Conservation (phyloP, 2,888 invertebrate genomes). For the Andrena fulva region DNA sequence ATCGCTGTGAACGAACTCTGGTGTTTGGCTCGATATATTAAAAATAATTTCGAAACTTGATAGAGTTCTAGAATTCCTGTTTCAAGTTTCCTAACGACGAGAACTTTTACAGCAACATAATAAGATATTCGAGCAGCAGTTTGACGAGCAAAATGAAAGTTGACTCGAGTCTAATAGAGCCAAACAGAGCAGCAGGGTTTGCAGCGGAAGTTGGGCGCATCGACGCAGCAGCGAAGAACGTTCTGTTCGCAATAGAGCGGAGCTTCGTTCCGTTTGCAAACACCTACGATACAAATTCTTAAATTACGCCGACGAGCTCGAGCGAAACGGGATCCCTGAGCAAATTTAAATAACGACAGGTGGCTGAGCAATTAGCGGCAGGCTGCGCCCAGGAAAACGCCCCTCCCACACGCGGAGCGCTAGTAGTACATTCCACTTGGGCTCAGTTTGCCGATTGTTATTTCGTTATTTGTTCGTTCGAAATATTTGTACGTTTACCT, state of each 20-base stretch:
- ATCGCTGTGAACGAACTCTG: too few species aligned
- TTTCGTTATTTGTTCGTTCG: constrained; percentile 32
- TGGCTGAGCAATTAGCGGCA: constrained; percentile 69
- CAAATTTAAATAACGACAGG: constrained; percentile 65
- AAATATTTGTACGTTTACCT: neutral
- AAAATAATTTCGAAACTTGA: too few species aligned
- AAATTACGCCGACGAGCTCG: constrained; percentile 45
- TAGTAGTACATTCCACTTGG: constrained; percentile 32
- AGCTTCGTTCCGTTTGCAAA: constrained; percentile 22
- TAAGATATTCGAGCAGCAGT: neutral
- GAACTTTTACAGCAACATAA: too few species aligned
- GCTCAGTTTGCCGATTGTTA: constrained; percentile 54
- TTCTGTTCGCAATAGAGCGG: neutral
- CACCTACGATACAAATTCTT: constrained; percentile 40
- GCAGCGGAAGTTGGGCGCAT: constrained; percentile 2
- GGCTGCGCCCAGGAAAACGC: constrained; percentile 70
- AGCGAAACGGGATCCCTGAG: constrained; percentile 54
- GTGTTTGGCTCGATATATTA: too few species aligned
- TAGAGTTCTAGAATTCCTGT: too few species aligned
- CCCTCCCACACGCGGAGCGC: constrained; percentile 58
- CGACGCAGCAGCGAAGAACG: neutral
- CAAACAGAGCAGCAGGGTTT: neutral
- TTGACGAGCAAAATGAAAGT: constrained; percentile 1
- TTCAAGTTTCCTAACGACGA: too few species aligned
- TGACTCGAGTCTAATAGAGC: neutral